phyloP scores from a whole-genome alignment of 2,888 invertebrate genomes.

The Poecilobothrus nobilitatus region DNA sequence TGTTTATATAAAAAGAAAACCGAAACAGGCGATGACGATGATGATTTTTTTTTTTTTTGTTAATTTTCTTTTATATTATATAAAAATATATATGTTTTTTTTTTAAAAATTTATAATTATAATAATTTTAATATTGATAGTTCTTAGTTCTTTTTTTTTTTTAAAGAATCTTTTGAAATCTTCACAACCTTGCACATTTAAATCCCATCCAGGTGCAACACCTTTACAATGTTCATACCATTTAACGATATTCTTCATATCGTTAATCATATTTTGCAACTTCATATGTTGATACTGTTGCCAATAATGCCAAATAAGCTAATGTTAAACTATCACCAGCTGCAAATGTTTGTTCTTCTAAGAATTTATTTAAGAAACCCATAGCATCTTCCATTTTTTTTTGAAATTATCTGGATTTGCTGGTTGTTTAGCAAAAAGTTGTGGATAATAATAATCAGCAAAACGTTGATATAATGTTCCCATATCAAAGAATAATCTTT shows the following conservation, averaged over 20 bases:
- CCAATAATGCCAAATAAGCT: conserved; percentile 64
- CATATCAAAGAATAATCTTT: conserved; percentile 70
- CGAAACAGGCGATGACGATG: too few species aligned
- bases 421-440: conserved; percentile 53
- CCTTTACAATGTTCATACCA: too few species aligned
- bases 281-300: too few species aligned
- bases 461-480: conserved; percentile 65
- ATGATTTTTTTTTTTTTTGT: too few species aligned
- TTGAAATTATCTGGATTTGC: conserved; percentile 59
- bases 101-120: conserved; percentile 5
- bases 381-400: conserved; percentile 59
- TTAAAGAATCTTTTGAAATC: conserved; percentile 46
- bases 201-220: too few species aligned
- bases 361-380: conserved; percentile 60
- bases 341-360: conserved; percentile 59
- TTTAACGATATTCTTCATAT: too few species aligned
- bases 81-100: not conserved
- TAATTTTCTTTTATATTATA: conserved; percentile 9
- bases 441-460: conserved; percentile 59
- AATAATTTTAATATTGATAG: too few species aligned
- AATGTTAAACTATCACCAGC: conserved; percentile 69
- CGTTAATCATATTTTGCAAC: too few species aligned
- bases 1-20: too few species aligned
- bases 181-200: conserved; percentile 50
- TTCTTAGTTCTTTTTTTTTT: not conserved